Evolutionary conservation across 64 coral and sea anemone species (phyloP).

Genomic region (Montipora sp.): DNA sequence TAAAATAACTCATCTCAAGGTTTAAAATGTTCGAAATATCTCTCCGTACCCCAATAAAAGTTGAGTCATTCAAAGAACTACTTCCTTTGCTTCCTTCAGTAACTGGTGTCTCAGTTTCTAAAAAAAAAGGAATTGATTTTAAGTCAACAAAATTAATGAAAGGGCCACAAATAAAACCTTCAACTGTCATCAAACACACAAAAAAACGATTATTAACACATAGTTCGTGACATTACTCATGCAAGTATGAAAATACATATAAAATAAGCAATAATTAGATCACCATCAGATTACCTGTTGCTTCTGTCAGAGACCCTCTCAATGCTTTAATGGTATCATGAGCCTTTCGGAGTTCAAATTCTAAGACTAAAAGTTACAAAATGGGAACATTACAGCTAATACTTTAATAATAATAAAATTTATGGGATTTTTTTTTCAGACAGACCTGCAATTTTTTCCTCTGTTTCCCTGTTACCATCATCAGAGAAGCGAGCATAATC

Average conservation of each 20-base stretch:
- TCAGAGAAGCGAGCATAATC: conserved; percentile 94
- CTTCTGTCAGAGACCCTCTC: conserved; percentile 90
- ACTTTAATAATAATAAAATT: background rate
- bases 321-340: conserved; percentile 97
- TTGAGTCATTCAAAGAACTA: conserved; percentile 43
- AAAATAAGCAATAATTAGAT: too few species aligned
- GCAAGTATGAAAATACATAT: too few species aligned
- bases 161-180: background rate
- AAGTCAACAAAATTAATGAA: background rate
- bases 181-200: too few species aligned
- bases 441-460: conserved; percentile 90
- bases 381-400: background rate
- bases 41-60: conserved; percentile 33
- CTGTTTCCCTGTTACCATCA: conserved; percentile 77
- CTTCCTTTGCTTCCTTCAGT: conserved; percentile 42
- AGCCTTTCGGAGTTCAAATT: conserved; percentile 98
- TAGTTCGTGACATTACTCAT: too few species aligned
- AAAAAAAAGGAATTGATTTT: background rate
- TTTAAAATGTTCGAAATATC: background rate
- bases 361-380: conserved; percentile 72
- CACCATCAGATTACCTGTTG: conserved; percentile 67
- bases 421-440: background rate
- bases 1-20: background rate
- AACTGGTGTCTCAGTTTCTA: conserved; percentile 60
- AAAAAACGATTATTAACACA: too few species aligned